phyloP scores from a whole-genome alignment of 1,140 invertebrate species.

The Meloidogyne exigua region DNA sequence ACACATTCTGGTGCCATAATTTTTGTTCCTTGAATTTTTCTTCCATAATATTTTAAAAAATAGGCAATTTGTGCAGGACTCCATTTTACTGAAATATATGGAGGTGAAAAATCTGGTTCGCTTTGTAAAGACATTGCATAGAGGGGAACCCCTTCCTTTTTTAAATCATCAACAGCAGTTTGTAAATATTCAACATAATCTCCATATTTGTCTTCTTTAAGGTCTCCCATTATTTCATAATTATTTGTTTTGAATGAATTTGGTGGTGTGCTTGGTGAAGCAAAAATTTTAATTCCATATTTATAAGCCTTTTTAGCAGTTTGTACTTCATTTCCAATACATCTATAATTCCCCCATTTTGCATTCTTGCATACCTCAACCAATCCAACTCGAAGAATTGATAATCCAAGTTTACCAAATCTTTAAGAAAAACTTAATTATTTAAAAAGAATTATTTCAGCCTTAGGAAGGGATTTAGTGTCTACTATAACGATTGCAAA shows the following conservation, averaged over 20 bases:
- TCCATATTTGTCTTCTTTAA: neutral
- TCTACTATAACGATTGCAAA: too few species aligned
- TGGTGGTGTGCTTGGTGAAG: neutral
- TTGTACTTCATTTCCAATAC: neutral
- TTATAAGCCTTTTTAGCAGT: neutral
- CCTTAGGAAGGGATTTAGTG: too few species aligned
- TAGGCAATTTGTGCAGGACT: neutral
- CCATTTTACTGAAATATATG: neutral
- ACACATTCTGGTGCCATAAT: neutral
- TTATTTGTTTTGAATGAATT: constrained; percentile 8
- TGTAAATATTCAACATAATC: constrained; percentile 6
- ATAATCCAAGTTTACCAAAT: constrained; percentile 4
- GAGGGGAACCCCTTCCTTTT: neutral
- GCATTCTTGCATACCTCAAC: neutral
- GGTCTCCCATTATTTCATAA: neutral
- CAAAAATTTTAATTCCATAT: neutral
- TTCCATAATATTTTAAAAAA: neutral
- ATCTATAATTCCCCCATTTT: neutral
- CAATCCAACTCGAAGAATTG: neutral
- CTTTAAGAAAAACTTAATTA: too few species aligned
- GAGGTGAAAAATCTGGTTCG: neutral
- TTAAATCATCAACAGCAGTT: neutral
- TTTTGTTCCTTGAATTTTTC: neutral
- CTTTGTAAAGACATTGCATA: constrained; percentile 11
- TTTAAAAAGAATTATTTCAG: too few species aligned